phyloP scores from a whole-genome alignment of 2,888 invertebrate genomes.

The Pogonocherus hispidulus region DNA sequence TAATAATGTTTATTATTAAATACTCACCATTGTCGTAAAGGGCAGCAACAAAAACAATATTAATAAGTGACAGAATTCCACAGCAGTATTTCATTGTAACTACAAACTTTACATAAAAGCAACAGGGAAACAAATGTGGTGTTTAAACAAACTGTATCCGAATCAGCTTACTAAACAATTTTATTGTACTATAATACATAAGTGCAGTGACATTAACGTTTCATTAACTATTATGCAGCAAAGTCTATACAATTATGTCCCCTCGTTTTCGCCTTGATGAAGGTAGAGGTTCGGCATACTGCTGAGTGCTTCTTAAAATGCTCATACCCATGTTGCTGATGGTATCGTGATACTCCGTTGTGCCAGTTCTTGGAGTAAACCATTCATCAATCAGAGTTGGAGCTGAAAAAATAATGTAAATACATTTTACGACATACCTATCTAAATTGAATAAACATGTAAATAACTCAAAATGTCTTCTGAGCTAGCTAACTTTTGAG shows the following conservation, averaged over 20 bases:
- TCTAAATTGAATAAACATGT: no score
- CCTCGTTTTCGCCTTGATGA: constrained; percentile 70
- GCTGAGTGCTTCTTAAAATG: constrained; percentile 74
- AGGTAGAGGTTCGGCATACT: constrained; percentile 75
- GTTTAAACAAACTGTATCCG: background rate
- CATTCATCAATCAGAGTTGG: constrained; percentile 72
- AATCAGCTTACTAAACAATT: constrained; percentile 17
- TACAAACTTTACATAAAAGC: background rate
- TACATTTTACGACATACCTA: background rate
- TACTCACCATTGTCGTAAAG: constrained; percentile 20
- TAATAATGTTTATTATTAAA: background rate
- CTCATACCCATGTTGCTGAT: constrained; percentile 74
- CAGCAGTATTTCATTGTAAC: background rate
- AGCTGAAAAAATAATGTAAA: constrained; percentile 43
- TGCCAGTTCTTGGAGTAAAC: constrained; percentile 73
- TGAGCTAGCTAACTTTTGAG: no score
- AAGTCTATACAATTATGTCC: background rate
- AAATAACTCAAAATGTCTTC: no score
- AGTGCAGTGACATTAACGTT: background rate
- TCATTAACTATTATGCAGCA: background rate
- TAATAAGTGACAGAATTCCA: background rate
- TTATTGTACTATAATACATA: constrained; percentile 13
- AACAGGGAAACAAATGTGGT: background rate
- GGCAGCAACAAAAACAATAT: background rate
- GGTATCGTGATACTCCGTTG: constrained; percentile 76